phyloP scores from a whole-genome alignment of 1,140 invertebrate genomes.

The Arion vulgaris region DNA sequence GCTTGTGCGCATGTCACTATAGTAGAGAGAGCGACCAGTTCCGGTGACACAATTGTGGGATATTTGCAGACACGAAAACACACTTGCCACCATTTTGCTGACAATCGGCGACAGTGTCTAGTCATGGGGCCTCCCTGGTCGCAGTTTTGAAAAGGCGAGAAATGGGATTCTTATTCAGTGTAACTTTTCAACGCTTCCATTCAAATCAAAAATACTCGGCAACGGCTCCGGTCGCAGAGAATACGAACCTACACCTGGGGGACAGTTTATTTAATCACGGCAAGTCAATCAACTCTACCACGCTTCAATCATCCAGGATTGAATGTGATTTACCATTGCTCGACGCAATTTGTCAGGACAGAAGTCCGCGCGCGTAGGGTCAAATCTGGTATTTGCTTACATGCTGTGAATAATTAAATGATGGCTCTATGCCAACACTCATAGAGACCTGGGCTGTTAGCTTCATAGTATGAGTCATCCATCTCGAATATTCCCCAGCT shows the following conservation, averaged over 20 bases:
- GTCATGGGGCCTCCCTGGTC: neutral
- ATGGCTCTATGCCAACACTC: neutral
- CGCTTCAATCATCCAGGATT: neutral
- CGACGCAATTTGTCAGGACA: conserved; percentile 7
- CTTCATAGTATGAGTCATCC: neutral
- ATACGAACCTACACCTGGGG: neutral
- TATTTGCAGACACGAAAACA: conserved; percentile 17
- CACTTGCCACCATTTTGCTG: conserved; percentile 11
- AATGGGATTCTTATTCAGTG: neutral
- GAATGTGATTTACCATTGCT: neutral
- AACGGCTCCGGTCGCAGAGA: neutral
- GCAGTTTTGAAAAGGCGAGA: neutral
- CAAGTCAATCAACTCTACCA: neutral
- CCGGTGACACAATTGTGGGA: conserved; percentile 7
- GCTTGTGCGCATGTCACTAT: conserved; percentile 9
- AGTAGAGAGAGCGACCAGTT: neutral
- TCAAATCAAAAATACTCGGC: neutral
- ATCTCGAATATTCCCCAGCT: neutral
- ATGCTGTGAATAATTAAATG: conserved; percentile 10
- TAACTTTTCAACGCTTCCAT: conserved; percentile 9
- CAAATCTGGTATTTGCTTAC: neutral
- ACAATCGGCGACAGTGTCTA: neutral
- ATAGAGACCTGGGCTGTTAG: neutral
- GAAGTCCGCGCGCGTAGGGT: neutral
- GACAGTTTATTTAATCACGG: neutral